phyloP scores from a whole-genome alignment of 2,797 vertebrate genomes.

The Remorina albescens region DNA sequence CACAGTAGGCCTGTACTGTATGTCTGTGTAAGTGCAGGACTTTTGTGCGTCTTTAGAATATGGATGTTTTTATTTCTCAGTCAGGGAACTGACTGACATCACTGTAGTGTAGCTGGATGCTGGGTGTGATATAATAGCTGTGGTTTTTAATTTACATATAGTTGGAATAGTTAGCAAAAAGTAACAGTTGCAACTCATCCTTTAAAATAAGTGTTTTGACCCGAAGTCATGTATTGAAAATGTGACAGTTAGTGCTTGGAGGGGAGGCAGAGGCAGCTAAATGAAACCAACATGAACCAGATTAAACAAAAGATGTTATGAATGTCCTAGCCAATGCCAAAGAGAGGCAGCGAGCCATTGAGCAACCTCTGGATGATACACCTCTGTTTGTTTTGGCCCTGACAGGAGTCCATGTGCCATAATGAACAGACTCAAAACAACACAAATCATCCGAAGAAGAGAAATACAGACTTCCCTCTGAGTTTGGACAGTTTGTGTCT shows the following conservation, averaged over 20 bases:
- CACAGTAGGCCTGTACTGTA: not conserved
- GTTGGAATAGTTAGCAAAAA: not conserved
- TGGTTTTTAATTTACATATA: not conserved
- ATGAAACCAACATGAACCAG: constrained; percentile 38
- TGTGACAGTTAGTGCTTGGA: not conserved
- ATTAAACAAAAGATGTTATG: constrained; percentile 44
- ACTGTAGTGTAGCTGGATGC: constrained; percentile 6
- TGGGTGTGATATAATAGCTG: not conserved
- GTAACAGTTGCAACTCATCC: not conserved
- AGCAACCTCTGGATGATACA: not conserved
- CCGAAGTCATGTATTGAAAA: no score
- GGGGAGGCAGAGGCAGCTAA: constrained; percentile 4
- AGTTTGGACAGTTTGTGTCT: constrained; percentile 22
- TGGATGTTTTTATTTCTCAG: not conserved
- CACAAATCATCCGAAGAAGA: not conserved
- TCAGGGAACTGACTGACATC: not conserved
- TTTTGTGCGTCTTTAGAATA: not conserved
- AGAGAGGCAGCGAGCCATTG: constrained; percentile 1
- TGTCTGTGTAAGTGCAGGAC: not conserved
- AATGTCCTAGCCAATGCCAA: constrained; percentile 2
- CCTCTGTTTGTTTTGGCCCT: constrained; percentile 55
- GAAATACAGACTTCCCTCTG: not conserved
- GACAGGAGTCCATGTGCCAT: not conserved
- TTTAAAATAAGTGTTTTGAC: not conserved
- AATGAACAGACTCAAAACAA: constrained; percentile 28